Base-by-base conservation (phyloP, 1,140 invertebrate genomes). In the Drosophila carrolli region DNA sequence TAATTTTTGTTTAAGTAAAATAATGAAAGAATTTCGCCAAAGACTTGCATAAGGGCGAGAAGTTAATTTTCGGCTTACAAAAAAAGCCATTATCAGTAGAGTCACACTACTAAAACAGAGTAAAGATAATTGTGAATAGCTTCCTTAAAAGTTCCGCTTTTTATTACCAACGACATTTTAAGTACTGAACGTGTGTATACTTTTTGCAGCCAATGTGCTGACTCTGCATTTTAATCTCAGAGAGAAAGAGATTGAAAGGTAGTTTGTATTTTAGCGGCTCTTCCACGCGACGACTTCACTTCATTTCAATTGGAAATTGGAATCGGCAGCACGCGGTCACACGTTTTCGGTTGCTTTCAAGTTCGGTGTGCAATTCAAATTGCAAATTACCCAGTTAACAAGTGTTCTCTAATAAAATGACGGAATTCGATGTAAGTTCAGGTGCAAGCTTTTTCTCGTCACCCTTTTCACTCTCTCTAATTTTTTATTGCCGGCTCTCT, bases 281-380 rank as follows among this genome's bases (percentile, higher is more conserved):
- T 56, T 88, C 46, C 66, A 62, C 59, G 75, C 75, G 76, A 59
- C 63, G 59, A 83, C n/a, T 51, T 14, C 2, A 32, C 84, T 86
- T 86, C 75, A 83, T 88, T 86, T 83, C 80, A 86, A 83, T 86
- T 86, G 79, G 66, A 83, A 86, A 86, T 85, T 60, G 62, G 75
- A 85, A 85, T 68, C 67, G 47, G 48, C 48, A 8, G 50, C 83
- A 81, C 62, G 62, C 79, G 83, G 44, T 74, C 61, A 81, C 74
- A 75, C 55, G 44, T 44, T 67, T 66, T 47, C 23, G 14, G 23
- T 68, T 46, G 57, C 68, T 50, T 68, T 54, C 74, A 60, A 81
- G 68, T 75, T 62, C 40, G 66, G 57, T 60, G 53, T 46, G 80
- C 51, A 76, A 79, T 73, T 79, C 62, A 50, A 86, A 88, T 88